Evolutionary conservation across 2,888 invertebrate species (phyloP).

Genomic region (Leucophora obtusa): DNA sequence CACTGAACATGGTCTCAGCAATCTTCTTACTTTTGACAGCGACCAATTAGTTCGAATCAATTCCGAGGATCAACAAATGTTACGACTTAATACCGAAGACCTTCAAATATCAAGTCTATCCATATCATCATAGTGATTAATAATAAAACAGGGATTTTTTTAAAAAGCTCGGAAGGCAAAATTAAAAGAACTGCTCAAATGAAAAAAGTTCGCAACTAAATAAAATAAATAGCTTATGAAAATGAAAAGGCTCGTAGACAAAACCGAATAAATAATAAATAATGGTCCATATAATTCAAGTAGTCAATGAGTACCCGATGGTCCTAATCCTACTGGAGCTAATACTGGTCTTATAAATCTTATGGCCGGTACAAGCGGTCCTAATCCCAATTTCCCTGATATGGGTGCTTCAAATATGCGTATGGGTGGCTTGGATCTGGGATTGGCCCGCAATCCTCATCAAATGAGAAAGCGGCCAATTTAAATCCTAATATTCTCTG

Average conservation of each 20-base stretch:
- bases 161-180: too few species aligned
- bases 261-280: conserved; percentile 66
- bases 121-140: conserved; percentile 74
- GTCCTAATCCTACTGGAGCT: too few species aligned
- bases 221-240: conserved; percentile 76
- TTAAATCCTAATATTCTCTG: conserved; percentile 71
- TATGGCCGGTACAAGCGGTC: conserved; percentile 68
- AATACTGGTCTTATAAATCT: conserved; percentile 56
- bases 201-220: too few species aligned
- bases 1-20: conserved; percentile 75
- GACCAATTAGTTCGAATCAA: conserved; percentile 79
- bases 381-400: conserved; percentile 67
- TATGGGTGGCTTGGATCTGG: conserved; percentile 62
- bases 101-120: conserved; percentile 79
- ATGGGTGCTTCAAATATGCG: conserved; percentile 65
- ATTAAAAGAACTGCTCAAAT: too few species aligned
- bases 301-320: conserved; percentile 38
- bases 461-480: conserved; percentile 65
- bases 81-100: conserved; percentile 80
- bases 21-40: conserved; percentile 79
- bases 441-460: conserved; percentile 66
- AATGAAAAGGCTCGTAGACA: conserved; percentile 68
- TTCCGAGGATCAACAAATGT: conserved; percentile 80
- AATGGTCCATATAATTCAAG: conserved; percentile 34
- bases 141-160: conserved; percentile 76